Conservation (phyloP, 2,113 vertebrate species). For the Monarcha castaneiventris region DNA sequence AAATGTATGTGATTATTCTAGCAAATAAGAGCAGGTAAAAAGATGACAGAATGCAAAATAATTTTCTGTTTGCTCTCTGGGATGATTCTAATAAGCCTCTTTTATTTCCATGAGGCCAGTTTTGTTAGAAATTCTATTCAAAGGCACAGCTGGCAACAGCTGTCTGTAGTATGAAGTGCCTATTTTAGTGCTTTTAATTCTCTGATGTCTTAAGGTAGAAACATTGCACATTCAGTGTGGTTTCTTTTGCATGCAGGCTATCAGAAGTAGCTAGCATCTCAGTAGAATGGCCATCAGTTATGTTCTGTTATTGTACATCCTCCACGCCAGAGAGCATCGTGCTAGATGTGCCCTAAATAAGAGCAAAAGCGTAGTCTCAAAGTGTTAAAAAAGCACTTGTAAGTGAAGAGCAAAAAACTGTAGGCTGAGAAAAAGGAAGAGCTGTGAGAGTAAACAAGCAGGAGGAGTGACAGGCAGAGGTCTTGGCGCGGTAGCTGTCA, state of each 20-base stretch:
- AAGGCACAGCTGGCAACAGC: slow-evolving; percentile 12
- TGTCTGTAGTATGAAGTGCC: neutral
- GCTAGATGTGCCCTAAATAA: neutral
- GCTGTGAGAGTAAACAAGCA: neutral
- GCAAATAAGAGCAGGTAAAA: neutral
- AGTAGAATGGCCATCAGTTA: neutral
- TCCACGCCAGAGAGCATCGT: neutral
- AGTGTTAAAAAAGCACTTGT: neutral
- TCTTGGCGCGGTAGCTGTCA: neutral
- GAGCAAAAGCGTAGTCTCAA: neutral
- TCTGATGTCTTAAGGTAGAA: neutral
- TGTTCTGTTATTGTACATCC: neutral
- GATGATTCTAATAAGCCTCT: neutral
- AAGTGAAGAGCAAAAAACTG: neutral
- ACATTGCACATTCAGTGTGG: neutral
- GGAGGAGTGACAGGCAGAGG: neutral
- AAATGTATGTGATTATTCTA: neutral
- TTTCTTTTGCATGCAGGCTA: neutral
- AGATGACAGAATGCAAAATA: neutral
- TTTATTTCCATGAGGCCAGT: neutral
- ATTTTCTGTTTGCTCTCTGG: neutral
- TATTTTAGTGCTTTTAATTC: neutral
- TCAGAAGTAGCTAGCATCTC: neutral
- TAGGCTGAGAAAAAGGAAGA: neutral
- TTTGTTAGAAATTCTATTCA: neutral